Percentiles rank a stretch among this genome's conserved stretches.
phyloP scores from a whole-genome alignment of 2,113 vertebrate genomes.

The Pygoscelis adeliae region DNA sequence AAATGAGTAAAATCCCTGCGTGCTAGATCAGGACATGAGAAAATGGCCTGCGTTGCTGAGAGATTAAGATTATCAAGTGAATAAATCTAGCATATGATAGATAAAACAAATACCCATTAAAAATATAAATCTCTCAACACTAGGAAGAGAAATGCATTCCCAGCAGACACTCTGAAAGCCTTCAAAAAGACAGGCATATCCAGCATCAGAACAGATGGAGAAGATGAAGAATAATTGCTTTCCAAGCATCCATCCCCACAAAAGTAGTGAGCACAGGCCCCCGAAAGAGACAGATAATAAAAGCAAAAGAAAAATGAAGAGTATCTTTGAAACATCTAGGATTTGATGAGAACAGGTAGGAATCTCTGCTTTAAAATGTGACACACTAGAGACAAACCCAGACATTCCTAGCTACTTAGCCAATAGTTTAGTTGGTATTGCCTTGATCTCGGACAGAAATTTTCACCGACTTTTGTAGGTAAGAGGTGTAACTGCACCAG shows the following conservation, averaged over 20 bases:
- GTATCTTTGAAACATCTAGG: background rate
- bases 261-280: background rate
- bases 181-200: background rate
- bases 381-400: background rate
- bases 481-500: background rate
- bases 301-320: constrained; percentile 13
- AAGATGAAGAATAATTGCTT: constrained; percentile 46
- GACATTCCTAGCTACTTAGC: background rate
- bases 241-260: constrained; percentile 13
- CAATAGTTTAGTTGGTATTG: background rate
- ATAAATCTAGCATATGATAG: constrained; percentile 43
- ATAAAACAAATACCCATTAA: constrained; percentile 65
- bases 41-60: background rate
- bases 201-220: constrained; percentile 36
- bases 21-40: background rate
- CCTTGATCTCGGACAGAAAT: background rate
- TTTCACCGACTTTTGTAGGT: background rate
- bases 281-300: constrained; percentile 21
- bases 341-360: background rate
- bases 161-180: background rate
- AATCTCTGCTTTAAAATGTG: background rate
- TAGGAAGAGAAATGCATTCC: constrained; percentile 20
- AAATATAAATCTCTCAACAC: constrained; percentile 43
- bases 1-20: constrained; percentile 18
- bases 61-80: constrained; percentile 46